Base-by-base conservation (phyloP, 64 coral and sea anemone genomes). In the Montipora sp. region DNA sequence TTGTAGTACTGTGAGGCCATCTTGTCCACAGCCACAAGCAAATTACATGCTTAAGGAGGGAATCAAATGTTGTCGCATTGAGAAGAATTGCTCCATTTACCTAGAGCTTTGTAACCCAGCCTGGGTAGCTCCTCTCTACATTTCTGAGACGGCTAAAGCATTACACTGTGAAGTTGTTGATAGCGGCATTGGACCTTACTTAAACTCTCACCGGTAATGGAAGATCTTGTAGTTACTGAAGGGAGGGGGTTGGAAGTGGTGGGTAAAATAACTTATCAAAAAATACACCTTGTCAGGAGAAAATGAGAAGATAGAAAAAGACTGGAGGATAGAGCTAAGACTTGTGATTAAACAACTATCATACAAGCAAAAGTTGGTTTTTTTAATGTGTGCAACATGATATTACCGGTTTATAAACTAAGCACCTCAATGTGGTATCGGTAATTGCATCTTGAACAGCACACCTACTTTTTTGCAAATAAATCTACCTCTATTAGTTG, bases 121-220 rank as follows among this genome's bases (percentile, higher is more conserved):
- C 58, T 97, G 95, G 95, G 80, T 97, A 48, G 95, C 77, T 14
- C 95, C 95, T 23, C 78, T 97, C n/a, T 71, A 93, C 8, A 58
- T 92, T 8, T 36, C 80, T 6, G 55, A 58, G 3, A 47, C 19
- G 15, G 80, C 57, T 4, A 22, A 53, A 14, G 55, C 61, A 19
- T 66, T 96, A 45, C 88, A 76, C 18, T 87, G 80, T 67, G 66
- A 90, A 23, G 59, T 89, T 53, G 48, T 81, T 13, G 82, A 86
- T 5, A 94, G 74, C 47, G 95, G 92, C 19, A 76, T 92, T 47
- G 95, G 92, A 55, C 77, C 89, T n/a, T 47, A 94, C 72, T 75
- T 97, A 44, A 48, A 94, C 61, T 36, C 78, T 47, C 58, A 72
- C 77, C 76, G 90, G 95, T 97, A 84, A 80, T 58, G 5, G 22